Evolutionary conservation across 2,113 vertebrate species (phyloP).

Genomic region (Malurus elegans): DNA sequence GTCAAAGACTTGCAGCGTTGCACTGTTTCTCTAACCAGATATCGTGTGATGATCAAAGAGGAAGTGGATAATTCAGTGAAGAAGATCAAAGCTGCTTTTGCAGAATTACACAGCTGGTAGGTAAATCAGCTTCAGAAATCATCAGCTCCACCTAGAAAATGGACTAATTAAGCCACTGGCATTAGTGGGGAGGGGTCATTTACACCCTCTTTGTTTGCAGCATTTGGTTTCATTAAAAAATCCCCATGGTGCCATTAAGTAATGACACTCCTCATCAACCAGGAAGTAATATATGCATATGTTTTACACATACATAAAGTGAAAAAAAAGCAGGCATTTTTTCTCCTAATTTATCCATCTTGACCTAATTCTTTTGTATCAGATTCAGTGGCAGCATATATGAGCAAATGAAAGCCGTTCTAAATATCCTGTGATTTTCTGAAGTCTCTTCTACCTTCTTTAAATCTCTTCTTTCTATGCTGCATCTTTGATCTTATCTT

Average conservation of each 20-base stretch:
- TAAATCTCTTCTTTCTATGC: not conserved
- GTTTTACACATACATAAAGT: not conserved
- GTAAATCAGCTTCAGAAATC: not conserved
- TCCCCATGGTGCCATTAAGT: not conserved
- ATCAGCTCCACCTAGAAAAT: not conserved
- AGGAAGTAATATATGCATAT: not conserved
- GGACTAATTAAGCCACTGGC: not conserved
- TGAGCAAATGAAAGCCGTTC: not conserved
- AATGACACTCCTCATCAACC: not conserved
- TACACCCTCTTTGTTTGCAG: not conserved
- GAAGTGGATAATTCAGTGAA: constrained; percentile 81
- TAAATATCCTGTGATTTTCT: not conserved
- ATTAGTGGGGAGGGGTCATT: not conserved
- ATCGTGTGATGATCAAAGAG: constrained; percentile 81
- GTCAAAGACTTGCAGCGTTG: constrained; percentile 83
- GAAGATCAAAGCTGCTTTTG: constrained; percentile 83
- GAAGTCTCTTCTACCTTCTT: not conserved
- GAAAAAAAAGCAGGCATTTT: not conserved
- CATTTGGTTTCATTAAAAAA: not conserved
- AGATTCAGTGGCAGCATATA: not conserved
- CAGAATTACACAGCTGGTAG: constrained; percentile 80
- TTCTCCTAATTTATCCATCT: not conserved
- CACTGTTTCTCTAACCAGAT: constrained; percentile 79
- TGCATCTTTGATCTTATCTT: not conserved
- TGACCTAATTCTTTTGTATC: not conserved